Percentiles rank a stretch among this genome's conserved stretches.
phyloP scores from a whole-genome alignment of 1,140 invertebrate species.

The Dufourea novaeangliae region DNA sequence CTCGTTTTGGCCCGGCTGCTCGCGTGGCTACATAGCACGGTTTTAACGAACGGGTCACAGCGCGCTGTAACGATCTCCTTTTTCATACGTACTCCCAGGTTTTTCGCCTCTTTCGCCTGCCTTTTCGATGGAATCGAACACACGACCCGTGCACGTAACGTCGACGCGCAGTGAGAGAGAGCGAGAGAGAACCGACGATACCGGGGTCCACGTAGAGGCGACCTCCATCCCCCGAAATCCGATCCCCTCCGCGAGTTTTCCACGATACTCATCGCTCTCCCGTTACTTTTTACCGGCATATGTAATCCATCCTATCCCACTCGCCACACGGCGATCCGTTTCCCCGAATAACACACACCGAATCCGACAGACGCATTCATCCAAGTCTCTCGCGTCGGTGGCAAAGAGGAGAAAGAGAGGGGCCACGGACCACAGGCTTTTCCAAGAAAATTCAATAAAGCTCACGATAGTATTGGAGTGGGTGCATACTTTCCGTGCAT shows the following conservation, averaged over 20 bases:
- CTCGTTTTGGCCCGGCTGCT: neutral
- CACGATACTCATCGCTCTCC: neutral
- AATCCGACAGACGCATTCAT: neutral
- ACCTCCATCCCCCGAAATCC: neutral
- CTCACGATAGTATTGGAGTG: neutral
- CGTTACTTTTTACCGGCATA: neutral
- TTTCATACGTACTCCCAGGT: neutral
- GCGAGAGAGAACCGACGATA: too few relatives aligned
- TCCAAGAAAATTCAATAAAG: conserved; percentile 27
- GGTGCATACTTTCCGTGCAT: conserved; percentile 8
- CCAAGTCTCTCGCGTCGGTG: neutral
- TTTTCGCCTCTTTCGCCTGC: neutral
- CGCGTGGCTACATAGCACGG: neutral
- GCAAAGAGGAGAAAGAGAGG: neutral
- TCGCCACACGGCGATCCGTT: neutral
- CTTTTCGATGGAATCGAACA: neutral
- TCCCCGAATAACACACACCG: neutral
- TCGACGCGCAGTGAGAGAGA: too few relatives aligned
- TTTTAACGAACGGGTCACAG: conserved; percentile 15
- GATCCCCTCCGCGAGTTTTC: neutral
- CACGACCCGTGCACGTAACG: neutral
- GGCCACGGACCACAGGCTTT: neutral
- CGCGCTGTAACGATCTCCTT: conserved; percentile 1
- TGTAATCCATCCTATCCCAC: neutral
- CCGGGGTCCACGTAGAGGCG: neutral